Percentiles rank a stretch among this genome's conserved stretches.
phyloP scores from a whole-genome alignment of 1,140 invertebrate genomes.

The Archivesica marissinica region DNA sequence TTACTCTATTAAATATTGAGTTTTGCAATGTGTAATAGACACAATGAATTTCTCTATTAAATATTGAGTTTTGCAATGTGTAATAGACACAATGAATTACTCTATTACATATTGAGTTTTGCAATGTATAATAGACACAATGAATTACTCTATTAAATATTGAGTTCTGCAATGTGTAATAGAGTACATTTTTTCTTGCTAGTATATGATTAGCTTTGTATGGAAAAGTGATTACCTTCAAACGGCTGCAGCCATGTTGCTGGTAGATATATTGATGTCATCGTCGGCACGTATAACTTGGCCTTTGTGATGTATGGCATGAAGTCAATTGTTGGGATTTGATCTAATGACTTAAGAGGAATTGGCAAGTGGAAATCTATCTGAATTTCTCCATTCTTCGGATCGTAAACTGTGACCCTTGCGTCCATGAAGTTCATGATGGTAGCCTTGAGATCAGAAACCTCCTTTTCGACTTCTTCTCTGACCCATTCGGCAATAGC shows the following conservation, averaged over 20 bases:
- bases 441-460: conserved; percentile 65
- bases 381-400: conserved; percentile 90
- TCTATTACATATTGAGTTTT: too few species aligned
- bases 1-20: too few species aligned
- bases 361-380: conserved; percentile 94
- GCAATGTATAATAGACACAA: too few species aligned
- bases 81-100: too few species aligned
- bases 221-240: too few species aligned
- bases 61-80: too few species aligned
- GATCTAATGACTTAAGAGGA: conserved; percentile 94
- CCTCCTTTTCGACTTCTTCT: conserved; percentile 61
- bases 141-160: too few species aligned
- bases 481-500: conserved; percentile 37
- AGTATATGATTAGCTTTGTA: too few species aligned
- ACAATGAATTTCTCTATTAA: too few species aligned
- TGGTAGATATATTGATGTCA: conserved; percentile 70
- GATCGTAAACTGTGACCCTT: conserved; percentile 89
- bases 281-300: conserved; percentile 48
- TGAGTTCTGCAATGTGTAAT: too few species aligned
- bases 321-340: conserved; percentile 86
- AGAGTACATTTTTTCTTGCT: too few species aligned
- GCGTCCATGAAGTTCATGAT: conserved; percentile 68
- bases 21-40: too few species aligned
- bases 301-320: conserved; percentile 58
- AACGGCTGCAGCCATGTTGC: conserved; percentile 77